Evolutionary conservation across 2,797 vertebrate genomes (phyloP).

Genomic region (Rachycentron canadum): DNA sequence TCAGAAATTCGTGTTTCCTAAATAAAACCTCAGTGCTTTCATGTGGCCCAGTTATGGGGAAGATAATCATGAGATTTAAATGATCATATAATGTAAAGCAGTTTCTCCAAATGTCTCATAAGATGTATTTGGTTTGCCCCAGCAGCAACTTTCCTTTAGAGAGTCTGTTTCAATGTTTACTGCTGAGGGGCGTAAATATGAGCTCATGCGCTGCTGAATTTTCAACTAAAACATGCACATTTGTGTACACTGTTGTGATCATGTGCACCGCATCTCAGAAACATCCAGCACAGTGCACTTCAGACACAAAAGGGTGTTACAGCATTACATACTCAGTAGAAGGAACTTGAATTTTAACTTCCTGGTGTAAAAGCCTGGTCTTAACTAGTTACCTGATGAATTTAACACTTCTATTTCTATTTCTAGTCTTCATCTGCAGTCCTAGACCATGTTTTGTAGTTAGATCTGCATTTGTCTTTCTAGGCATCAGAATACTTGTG

Average conservation of each 20-base stretch:
- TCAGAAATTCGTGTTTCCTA: conserved; percentile 43
- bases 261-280: neutral
- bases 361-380: neutral
- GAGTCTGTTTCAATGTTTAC: neutral
- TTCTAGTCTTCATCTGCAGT: neutral
- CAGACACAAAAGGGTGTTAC: neutral
- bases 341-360: neutral
- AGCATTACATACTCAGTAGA: neutral
- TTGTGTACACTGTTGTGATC: neutral
- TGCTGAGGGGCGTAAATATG: neutral
- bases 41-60: conserved; percentile 27
- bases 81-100: neutral
- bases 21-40: conserved; percentile 33
- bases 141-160: neutral
- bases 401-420: neutral
- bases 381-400: neutral
- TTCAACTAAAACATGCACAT: neutral
- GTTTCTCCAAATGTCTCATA: neutral
- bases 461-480: neutral
- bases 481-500: neutral
- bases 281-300: neutral
- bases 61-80: conserved; percentile 21
- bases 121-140: conserved; percentile 1
- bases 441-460: neutral
- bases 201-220: neutral